A percentile compares a stretch with the other conserved stretches of the same genome.
phyloP scores from a whole-genome alignment of 1,140 invertebrate species.

The Sweltsa coloradensis region DNA sequence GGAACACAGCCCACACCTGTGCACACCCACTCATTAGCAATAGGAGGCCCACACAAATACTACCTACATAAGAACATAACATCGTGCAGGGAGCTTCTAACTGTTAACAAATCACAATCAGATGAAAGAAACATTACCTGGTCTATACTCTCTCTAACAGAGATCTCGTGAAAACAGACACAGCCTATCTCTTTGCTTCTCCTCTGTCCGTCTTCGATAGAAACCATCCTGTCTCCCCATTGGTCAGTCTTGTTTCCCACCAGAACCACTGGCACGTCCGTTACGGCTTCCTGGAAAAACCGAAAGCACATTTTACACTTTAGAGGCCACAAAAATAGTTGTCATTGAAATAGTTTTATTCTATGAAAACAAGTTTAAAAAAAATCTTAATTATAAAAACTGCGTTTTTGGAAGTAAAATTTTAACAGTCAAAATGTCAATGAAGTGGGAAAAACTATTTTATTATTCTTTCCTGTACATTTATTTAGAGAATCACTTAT shows the following conservation, averaged over 20 bases:
- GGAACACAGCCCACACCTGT: constrained; percentile 51
- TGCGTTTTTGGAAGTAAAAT: no score
- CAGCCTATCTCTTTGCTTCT: constrained; percentile 66
- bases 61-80: no score
- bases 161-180: constrained; percentile 71
- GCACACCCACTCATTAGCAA: no score
- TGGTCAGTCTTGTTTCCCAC: constrained; percentile 75
- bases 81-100: no score
- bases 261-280: constrained; percentile 58
- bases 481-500: no score
- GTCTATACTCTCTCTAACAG: constrained; percentile 65
- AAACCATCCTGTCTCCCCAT: constrained; percentile 59
- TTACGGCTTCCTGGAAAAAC: constrained; percentile 34
- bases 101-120: no score
- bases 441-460: no score
- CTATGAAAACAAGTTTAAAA: no score
- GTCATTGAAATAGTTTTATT: neutral
- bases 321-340: neutral
- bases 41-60: no score
- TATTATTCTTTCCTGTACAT: no score
- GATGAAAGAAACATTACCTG: no score
- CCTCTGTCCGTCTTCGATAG: constrained; percentile 51
- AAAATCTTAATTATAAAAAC: constrained; percentile 22
- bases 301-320: constrained; percentile 14
- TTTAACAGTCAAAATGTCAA: no score